These are phyloP conservation scores for Bambusicola thoracicus DNA, from an alignment of 2,113 vertebrate genomes.

Conservation along the genomic window DNA sequence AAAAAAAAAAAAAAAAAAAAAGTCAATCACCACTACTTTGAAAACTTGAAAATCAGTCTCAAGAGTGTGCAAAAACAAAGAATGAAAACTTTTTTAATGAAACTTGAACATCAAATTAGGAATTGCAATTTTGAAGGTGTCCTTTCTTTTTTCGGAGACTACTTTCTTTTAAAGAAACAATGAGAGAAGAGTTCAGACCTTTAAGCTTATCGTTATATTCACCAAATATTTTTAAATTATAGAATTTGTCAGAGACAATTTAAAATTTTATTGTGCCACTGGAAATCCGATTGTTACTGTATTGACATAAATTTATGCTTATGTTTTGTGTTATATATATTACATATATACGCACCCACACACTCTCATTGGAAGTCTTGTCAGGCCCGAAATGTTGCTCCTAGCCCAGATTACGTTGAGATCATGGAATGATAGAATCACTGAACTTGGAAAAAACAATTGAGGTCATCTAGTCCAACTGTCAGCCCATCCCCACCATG, in stretches of 20 bases:
- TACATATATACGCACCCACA: neutral
- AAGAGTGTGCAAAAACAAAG: neutral
- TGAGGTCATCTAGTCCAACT: no score
- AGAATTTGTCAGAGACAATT: neutral
- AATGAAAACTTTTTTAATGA: slow-evolving; percentile 18
- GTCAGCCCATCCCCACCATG: no score
- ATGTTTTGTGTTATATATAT: neutral
- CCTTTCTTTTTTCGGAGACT: neutral
- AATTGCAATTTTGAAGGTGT: neutral
- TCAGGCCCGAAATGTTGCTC: neutral
- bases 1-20: no score
- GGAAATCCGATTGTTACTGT: neutral
- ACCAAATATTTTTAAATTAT: neutral
- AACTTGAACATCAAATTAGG: slow-evolving; percentile 29
- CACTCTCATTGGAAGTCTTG: neutral
- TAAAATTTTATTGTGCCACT: neutral
- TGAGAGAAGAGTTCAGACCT: neutral
- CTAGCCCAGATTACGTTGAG: neutral
- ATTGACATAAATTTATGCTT: neutral
- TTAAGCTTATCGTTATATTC: neutral
- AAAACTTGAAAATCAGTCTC: slow-evolving; percentile 33
- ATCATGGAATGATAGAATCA: no score
- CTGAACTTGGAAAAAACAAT: no score
- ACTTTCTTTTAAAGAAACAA: neutral
- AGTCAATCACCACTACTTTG: neutral